Evolutionary conservation across 2,113 vertebrate species (phyloP).

Genomic region (Pontoporia blainvillei): DNA sequence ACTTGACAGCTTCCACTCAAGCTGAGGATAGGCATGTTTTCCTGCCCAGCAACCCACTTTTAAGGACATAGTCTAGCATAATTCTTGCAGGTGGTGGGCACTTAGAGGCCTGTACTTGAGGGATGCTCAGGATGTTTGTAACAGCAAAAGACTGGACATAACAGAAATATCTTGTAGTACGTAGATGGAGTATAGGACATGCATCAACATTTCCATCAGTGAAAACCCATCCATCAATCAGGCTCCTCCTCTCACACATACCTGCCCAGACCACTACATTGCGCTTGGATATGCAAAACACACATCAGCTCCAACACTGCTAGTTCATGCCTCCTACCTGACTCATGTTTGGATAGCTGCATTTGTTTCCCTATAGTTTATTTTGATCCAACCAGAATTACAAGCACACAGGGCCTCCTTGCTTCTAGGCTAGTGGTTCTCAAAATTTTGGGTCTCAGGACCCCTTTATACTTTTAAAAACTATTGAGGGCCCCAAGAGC

Average conservation of each 20-base stretch:
- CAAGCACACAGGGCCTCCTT: not conserved
- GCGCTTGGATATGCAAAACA: not conserved
- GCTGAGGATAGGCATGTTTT: not conserved
- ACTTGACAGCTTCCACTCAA: not conserved
- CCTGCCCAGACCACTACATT: not conserved
- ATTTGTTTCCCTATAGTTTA: not conserved
- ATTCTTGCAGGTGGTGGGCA: not conserved
- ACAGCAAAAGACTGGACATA: not conserved
- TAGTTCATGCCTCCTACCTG: not conserved
- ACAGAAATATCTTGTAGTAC: not conserved
- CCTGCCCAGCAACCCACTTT: not conserved
- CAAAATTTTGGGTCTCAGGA: not conserved
- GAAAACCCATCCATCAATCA: not conserved
- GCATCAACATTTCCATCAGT: not conserved
- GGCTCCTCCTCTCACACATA: not conserved
- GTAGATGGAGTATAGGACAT: not conserved
- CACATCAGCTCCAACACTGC: not conserved
- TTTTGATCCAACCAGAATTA: not conserved
- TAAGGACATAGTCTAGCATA: not conserved
- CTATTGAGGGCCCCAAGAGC: not conserved
- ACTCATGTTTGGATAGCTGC: not conserved
- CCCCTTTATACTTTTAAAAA: not conserved
- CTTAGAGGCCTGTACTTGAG: not conserved
- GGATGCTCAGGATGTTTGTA: not conserved
- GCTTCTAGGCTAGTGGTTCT: not conserved